Base-by-base conservation (phyloP, 2,797 vertebrate genomes). In the Pseudochromis fuscus region DNA sequence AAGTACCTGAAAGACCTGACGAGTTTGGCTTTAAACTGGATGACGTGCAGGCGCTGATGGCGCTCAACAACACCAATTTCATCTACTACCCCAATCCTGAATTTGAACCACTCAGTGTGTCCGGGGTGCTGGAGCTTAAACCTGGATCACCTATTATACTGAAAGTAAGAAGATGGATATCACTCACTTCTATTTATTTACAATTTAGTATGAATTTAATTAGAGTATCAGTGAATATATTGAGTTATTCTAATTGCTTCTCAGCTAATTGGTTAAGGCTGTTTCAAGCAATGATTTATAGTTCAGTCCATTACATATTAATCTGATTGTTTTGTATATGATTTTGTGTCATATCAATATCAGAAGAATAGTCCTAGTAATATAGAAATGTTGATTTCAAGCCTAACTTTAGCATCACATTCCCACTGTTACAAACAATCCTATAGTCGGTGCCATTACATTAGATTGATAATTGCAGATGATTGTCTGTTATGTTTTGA, bases 21-120 rank as follows among this genome's bases (percentile, higher is more conserved):
- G 97, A 99, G 89, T 99, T 99, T 30, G 98, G 98, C 74, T 99
- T 99, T 78, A 96, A 98, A 85, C 90, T 99, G 78, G 98, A 99
- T 66, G 96, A 98, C 0, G 97, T 99, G 28, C 95, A 96, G 78
- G 94, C 95, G 2, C 89, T 98, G 67, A 92, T 97, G 70, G 95
- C 96, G 3, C 96, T 98, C 84, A 99, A 98, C 91, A 96, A 89
- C 93, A 96, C 95, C 82, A 96, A 95, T 86, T 98, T 99, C 64
- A 95, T 97, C 77, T 99, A 98, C 87, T 98, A 97, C 42, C 97
- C 98, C 21, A 97, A 99, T 79, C 98, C 98, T 0, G 93, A 96
- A 75, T 99, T 99, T 28, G 98, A 99, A 68, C 94, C 92, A 1
- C 96, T 99, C 45, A 95, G 95, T 45, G 91, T 94, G 35, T 96